Percentiles rank a stretch among this genome's conserved stretches.
These are phyloP conservation scores for Microchirus variegatus DNA, from an alignment of 2,797 vertebrate species.

Conservation along the genomic window DNA sequence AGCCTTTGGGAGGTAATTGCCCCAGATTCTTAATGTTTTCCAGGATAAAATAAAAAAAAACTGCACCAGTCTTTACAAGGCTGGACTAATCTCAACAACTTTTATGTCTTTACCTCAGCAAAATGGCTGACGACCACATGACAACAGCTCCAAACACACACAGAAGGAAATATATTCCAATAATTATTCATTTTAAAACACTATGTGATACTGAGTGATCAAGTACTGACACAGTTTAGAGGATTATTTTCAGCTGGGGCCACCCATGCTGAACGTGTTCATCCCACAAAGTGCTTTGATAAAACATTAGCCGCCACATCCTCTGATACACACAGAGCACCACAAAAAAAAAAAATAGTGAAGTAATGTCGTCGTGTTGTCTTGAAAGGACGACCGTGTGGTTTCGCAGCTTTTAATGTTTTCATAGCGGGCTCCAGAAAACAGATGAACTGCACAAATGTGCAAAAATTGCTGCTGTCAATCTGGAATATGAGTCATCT, in stretches of 20 bases:
- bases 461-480: constrained; percentile 1
- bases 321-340: not conserved
- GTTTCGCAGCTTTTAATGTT: not conserved
- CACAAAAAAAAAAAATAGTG: not conserved
- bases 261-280: constrained; percentile 3
- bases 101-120: constrained; percentile 59
- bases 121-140: constrained; percentile 49
- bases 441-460: constrained; percentile 2
- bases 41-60: constrained; percentile 66
- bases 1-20: constrained; percentile 63
- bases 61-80: constrained; percentile 61
- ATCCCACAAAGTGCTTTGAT: not conserved
- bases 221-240: not conserved
- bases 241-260: not conserved
- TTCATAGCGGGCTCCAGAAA: not conserved
- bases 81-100: constrained; percentile 58
- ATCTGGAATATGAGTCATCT: not conserved
- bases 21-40: constrained; percentile 67
- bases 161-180: not conserved
- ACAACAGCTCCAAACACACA: constrained; percentile 10
- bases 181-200: not conserved
- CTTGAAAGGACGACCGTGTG: not conserved
- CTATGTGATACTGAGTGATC: not conserved
- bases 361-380: not conserved
- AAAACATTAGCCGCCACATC: not conserved